A percentile compares a stretch with the other conserved stretches of the same genome.
These are phyloP conservation scores for Eunapius fragilis DNA, from an alignment of 37 sponge, comb jelly and placozoan genomes.

Conservation along the genomic window DNA sequence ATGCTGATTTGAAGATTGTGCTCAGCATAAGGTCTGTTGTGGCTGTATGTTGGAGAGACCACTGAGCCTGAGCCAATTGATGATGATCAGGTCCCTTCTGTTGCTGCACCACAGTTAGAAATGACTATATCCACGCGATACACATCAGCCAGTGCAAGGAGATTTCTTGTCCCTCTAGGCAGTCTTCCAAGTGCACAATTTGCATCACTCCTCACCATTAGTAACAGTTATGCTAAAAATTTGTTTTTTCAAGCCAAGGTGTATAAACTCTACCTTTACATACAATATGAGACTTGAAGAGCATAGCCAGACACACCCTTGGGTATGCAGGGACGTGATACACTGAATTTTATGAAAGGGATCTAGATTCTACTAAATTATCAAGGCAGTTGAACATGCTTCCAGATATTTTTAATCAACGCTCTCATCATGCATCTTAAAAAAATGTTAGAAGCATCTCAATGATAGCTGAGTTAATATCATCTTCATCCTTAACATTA, in stretches of 20 bases:
- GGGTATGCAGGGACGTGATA: neutral
- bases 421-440: neutral
- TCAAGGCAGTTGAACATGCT: neutral
- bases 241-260: neutral
- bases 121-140: neutral
- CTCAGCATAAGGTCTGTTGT: neutral
- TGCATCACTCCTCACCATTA: neutral
- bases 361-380: neutral
- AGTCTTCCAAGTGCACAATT: neutral
- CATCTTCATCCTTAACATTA: neutral
- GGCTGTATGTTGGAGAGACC: neutral
- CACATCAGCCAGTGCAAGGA: neutral
- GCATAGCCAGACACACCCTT: neutral
- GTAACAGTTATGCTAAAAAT: neutral
- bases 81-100: neutral
- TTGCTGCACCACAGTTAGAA: neutral
- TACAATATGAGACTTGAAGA: neutral
- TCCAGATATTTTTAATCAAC: neutral
- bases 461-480: slow-evolving; percentile 1
- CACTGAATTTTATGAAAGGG: neutral
- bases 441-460: slow-evolving; percentile 12
- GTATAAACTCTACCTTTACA: neutral
- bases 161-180: neutral
- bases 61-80: neutral
- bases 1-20: neutral